Evolutionary conservation across 1,140 invertebrate genomes (phyloP), one percentile per base, ranked within the genome.

Genomic region (Drosophila lowei): DNA sequence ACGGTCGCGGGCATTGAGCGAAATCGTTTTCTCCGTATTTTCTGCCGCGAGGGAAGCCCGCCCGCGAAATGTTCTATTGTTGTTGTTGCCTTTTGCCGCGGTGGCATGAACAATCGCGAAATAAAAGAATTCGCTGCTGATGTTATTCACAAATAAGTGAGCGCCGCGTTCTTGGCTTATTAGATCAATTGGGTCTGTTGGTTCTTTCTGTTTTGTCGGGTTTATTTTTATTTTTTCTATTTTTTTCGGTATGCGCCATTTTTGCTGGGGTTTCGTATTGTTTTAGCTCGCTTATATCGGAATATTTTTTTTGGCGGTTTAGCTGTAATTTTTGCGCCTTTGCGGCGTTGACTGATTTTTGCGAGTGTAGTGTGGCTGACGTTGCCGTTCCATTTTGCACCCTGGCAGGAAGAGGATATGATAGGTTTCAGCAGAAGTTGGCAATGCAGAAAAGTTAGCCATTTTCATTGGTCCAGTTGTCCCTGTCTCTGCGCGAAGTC

Each of bases 161-260:
- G 70, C 70, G 61, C 57, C 50, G 75, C 73, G 68, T 76, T 84
- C 65, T 77, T 80, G 72, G 77, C 80, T 85, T 80, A 85, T 80
- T 86, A 86, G 81, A 85, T 86, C 68, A 85, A 86, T 84, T 84
- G 79, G 77, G 53, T 83, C 78, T 79, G 72, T 77, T 75, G 74
- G 67, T 75, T 77, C 72, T 72, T 75, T 70, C 64, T 56, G 52
- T 54, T 62, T 58, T 38, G 34, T 65, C 42, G 30, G 11, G 46
- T 58, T 79, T 75, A 83, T 75, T 75, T 59, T 60, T 79, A 71
- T 28, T 42, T 41, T 21, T 52, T 65, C 34, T 60, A 56, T 72
- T 72, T 64, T 43, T 23, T 67, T 66, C 66, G 30, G 57, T 56
- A 54, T 65, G 71, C 55, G 60, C 64, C 74, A 70, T 68, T 77